These are phyloP conservation scores for Nymphalis urticae DNA, from an alignment of 2,888 invertebrate genomes.

Conservation along the genomic window DNA sequence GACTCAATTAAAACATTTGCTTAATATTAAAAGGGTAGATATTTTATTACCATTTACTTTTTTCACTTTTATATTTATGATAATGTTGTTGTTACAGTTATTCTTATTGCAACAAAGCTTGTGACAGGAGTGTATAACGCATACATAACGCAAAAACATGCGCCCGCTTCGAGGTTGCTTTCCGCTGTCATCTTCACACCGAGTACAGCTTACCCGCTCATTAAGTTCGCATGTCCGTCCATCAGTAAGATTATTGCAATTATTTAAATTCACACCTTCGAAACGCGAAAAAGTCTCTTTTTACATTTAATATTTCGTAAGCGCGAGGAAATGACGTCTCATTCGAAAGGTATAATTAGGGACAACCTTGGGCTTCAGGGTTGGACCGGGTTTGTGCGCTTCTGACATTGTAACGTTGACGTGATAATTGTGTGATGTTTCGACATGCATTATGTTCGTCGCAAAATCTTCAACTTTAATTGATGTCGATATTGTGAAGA, in stretches of 20 bases:
- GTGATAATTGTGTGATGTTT: slow-evolving; percentile 70
- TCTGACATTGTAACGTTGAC: slow-evolving; percentile 64
- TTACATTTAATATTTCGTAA: slow-evolving; percentile 79
- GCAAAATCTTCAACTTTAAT: slow-evolving; percentile 38
- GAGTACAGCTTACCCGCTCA: slow-evolving; percentile 60
- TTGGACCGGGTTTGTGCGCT: slow-evolving; percentile 64
- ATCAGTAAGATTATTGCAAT: slow-evolving; percentile 77
- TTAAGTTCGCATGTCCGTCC: slow-evolving; percentile 76
- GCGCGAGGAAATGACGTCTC: slow-evolving; percentile 79
- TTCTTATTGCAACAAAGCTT: slow-evolving; percentile 26
- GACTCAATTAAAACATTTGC: too few species aligned
- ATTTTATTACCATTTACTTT: too few species aligned
- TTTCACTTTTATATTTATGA: neutral
- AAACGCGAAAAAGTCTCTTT: slow-evolving; percentile 74
- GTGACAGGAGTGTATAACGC: slow-evolving; percentile 11
- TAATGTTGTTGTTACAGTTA: slow-evolving; percentile 19
- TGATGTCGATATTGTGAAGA: slow-evolving; percentile 39
- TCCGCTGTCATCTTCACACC: slow-evolving; percentile 62
- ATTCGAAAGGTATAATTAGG: slow-evolving; percentile 81
- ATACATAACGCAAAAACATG: slow-evolving; percentile 15
- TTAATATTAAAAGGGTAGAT: too few species aligned
- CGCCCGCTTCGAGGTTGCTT: slow-evolving; percentile 25
- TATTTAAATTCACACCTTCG: slow-evolving; percentile 82
- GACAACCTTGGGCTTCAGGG: slow-evolving; percentile 71
- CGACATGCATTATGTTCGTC: slow-evolving; percentile 52